Evolutionary conservation across 1,140 invertebrate genomes (phyloP), one percentile per base, ranked within the genome.

Genomic region (Nilaparvata lugens): DNA sequence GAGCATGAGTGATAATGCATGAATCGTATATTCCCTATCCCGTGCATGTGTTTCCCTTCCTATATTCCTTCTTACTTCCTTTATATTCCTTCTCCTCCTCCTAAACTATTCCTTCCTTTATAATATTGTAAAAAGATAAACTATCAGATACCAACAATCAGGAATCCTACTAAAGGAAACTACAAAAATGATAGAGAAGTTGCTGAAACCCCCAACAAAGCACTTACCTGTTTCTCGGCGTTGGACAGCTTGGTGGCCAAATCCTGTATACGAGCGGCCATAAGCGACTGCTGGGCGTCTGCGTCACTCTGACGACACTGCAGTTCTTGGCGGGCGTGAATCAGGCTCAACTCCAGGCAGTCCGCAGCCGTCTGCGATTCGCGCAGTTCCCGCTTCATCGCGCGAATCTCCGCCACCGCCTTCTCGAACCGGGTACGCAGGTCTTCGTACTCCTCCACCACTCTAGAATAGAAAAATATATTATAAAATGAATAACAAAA

Each of bases 211-310:
- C n/a, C 40, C 40, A 42, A 60, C 14, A n/a, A 42, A 42, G 40
- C 4, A 60, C 54, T 59, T 21, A 74, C 70, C 72, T 91, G 88
- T 66, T 90, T 89, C 68, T 94, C 91, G n/a, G 88, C 87, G 1
- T 80, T 78, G 3, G 80, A 83, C 21, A 93, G 75, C 72, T 93
- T 94, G 31, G 81, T 79, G 0, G 91, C 93, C 35, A 93, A 72
- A 71, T 94, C 90, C 68, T 92, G 83, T 42, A 93, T 85, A 24
- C 89, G 79, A n/a, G 83, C 84, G 1, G 85, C 88, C 86, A 93
- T 89, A 59, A 93, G 73, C 51, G 83, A 81, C 19, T 87, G 79
- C 71, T 92, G 87, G 0, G 85, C 82, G 58, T 85, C 79, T 66
- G 88, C 83, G 59, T 86, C 82, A 62, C 85, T 79, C 63, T 85